These are phyloP conservation scores for Limnephilus rhombicus DNA, from an alignment of 2,888 invertebrate species.

Conservation along the genomic window DNA sequence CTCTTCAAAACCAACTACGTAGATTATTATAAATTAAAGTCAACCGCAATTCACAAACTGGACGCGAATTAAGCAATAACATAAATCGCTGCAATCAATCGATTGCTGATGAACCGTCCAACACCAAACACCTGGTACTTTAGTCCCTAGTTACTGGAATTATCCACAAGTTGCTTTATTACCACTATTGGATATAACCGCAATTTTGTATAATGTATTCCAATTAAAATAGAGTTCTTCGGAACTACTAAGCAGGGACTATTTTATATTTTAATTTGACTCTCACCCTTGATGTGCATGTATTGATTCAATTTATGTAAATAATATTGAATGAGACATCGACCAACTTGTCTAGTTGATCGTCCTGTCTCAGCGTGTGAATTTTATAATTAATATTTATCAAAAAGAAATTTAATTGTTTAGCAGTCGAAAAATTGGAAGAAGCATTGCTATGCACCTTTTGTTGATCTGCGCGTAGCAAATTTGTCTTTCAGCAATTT, in stretches of 20 bases:
- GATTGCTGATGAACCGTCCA: not conserved
- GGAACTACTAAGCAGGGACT: not conserved
- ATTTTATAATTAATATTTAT: too few species aligned
- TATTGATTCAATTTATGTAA: not conserved
- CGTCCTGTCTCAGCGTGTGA: too few species aligned
- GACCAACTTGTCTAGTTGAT: too few species aligned
- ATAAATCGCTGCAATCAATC: not conserved
- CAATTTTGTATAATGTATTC: not conserved
- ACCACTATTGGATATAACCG: not conserved
- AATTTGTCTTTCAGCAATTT: too few species aligned
- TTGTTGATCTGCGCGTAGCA: too few species aligned
- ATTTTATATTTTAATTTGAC: not conserved
- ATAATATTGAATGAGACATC: too few species aligned
- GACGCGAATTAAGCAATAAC: not conserved
- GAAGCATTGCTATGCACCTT: too few species aligned
- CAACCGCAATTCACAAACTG: not conserved
- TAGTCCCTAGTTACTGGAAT: not conserved
- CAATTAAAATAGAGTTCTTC: not conserved
- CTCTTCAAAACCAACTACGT: too few species aligned
- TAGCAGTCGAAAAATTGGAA: too few species aligned
- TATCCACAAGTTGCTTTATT: not conserved
- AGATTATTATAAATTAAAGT: too few species aligned
- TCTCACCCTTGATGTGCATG: not conserved
- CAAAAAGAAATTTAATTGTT: too few species aligned
- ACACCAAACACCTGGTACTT: not conserved